Conservation (phyloP, 2,888 invertebrate species). For the Drosophila rellima region DNA sequence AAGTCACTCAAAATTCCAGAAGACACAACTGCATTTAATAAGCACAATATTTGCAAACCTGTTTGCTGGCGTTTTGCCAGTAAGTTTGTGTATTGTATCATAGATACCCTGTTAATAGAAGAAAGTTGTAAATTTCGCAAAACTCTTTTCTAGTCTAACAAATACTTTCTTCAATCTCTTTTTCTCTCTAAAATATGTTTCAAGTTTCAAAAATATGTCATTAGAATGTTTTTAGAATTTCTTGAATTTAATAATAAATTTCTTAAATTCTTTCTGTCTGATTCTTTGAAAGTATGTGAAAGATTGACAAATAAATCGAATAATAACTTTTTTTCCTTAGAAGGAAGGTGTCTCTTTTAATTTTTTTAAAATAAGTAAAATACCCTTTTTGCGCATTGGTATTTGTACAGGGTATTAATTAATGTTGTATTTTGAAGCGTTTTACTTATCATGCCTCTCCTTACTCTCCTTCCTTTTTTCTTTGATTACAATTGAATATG, state of each 20-base stretch:
- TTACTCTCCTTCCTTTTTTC: neutral
- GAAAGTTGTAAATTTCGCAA: neutral
- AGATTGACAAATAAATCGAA: too few species aligned
- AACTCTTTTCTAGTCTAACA: neutral
- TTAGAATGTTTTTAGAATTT: neutral
- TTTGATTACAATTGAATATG: neutral
- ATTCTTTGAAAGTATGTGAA: neutral
- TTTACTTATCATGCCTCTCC: too few species aligned
- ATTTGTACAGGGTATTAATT: neutral
- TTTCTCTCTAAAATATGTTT: neutral
- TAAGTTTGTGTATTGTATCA: neutral
- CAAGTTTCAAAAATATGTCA: too few species aligned
- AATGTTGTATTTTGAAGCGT: neutral
- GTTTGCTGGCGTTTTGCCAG: slow-evolving; percentile 12
- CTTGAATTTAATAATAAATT: too few species aligned
- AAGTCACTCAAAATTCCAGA: neutral
- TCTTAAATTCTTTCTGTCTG: too few species aligned
- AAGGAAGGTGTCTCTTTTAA: neutral
- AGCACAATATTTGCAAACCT: slow-evolving; percentile 4
- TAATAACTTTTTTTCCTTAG: too few species aligned
- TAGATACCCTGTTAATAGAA: slow-evolving; percentile 1
- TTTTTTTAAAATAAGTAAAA: neutral
- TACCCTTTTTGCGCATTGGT: neutral
- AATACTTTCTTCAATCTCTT: neutral
- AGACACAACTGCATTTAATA: slow-evolving; percentile 5